Evolutionary conservation across 2,888 invertebrate genomes (phyloP).

Genomic region (Tenthredo notha): DNA sequence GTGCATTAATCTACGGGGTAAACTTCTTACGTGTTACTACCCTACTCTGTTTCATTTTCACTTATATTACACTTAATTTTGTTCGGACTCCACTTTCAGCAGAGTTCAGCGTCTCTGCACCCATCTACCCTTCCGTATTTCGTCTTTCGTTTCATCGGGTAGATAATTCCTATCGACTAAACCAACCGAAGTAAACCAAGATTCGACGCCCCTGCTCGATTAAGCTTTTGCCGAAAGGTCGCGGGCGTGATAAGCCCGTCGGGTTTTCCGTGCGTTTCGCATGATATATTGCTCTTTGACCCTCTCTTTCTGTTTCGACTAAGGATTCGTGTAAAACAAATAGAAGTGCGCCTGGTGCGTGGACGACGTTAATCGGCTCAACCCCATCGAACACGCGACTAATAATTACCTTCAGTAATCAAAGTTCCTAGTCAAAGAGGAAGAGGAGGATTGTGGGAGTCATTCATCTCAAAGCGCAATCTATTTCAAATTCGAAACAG

Average conservation of each 20-base stretch:
- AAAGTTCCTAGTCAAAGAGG: neutral
- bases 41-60: conserved; percentile 1
- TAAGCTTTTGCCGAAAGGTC: conserved; percentile 51
- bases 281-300: conserved; percentile 47
- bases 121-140: neutral
- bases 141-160: conserved; percentile 38
- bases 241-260: conserved; percentile 45
- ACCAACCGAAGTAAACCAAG: conserved; percentile 21
- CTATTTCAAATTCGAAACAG: neutral
- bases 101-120: neutral
- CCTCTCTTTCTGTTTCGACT: conserved; percentile 42
- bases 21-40: conserved; percentile 26
- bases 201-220: conserved; percentile 44
- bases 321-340: conserved; percentile 52
- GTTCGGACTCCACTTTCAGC: neutral
- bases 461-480: neutral
- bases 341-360: conserved; percentile 58
- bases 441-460: neutral
- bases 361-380: conserved; percentile 59
- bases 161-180: conserved; percentile 27
- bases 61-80: conserved; percentile 1
- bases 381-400: conserved; percentile 57
- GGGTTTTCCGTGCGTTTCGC: conserved; percentile 45
- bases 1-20: conserved; percentile 42
- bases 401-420: conserved; percentile 56